phyloP scores from a whole-genome alignment of 2,888 invertebrate genomes.

The Macaria notata region DNA sequence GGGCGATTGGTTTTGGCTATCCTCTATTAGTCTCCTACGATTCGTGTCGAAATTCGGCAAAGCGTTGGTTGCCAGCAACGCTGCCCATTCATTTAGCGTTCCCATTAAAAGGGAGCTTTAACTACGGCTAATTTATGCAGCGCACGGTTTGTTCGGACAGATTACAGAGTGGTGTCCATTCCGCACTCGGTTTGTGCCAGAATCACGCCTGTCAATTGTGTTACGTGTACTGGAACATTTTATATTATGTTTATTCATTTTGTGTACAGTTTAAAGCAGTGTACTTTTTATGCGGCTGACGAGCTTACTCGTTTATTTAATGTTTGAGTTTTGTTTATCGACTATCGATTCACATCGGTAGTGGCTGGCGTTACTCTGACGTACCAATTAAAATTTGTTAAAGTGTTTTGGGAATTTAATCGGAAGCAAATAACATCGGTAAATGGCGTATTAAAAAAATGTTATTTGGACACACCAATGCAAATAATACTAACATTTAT shows the following conservation, averaged over 20 bases:
- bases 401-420: background rate
- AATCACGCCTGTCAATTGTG: slow-evolving; percentile 64
- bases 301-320: background rate
- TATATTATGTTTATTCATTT: background rate
- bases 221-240: slow-evolving; percentile 48
- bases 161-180: slow-evolving; percentile 73
- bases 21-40: slow-evolving; percentile 46
- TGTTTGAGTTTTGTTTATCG: background rate
- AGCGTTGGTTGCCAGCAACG: slow-evolving; percentile 46
- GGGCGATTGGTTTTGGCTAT: slow-evolving; percentile 53
- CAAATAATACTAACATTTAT: background rate
- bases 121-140: slow-evolving; percentile 78
- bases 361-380: slow-evolving; percentile 45
- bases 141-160: slow-evolving; percentile 71
- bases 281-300: background rate
- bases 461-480: background rate
- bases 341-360: slow-evolving; percentile 3
- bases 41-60: slow-evolving; percentile 45
- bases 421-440: background rate
- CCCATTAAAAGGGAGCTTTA: slow-evolving; percentile 76
- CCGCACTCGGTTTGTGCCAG: slow-evolving; percentile 50
- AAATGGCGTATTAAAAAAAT: background rate
- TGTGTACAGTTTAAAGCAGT: background rate
- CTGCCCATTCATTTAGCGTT: slow-evolving; percentile 73
- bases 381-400: slow-evolving; percentile 36